A percentile compares a stretch with the other conserved stretches of the same genome.
Conservation (phyloP, 1,140 invertebrate species). For the Spodoptera frugiperda region DNA sequence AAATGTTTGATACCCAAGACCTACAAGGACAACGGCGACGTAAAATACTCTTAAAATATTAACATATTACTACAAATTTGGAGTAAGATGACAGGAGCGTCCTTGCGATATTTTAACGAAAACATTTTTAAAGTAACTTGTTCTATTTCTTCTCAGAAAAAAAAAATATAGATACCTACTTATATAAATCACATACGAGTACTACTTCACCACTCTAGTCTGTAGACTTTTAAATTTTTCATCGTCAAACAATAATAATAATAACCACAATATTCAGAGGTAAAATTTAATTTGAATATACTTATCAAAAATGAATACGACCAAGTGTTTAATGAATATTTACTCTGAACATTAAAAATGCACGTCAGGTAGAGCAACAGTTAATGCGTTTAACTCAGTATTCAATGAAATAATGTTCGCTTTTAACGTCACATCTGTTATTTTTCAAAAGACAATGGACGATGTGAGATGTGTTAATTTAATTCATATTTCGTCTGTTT, state of each 20-base stretch:
- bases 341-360: background rate
- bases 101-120: constrained; percentile 7
- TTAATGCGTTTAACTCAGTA: no score
- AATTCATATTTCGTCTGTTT: no score
- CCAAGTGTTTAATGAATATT: constrained; percentile 1
- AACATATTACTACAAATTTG: background rate
- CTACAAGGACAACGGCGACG: no score
- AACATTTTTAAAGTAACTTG: constrained; percentile 14
- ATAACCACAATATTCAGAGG: background rate
- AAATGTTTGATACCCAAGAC: no score
- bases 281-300: background rate
- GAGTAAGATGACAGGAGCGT: background rate
- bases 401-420: no score
- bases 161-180: background rate
- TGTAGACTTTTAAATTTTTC: background rate
- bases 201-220: background rate
- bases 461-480: no score
- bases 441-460: no score
- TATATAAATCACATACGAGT: no score
- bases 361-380: background rate
- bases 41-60: background rate
- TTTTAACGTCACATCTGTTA: no score
- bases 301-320: constrained; percentile 7
- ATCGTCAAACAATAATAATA: background rate
- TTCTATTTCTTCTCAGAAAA: background rate